Conservation (phyloP, 2,888 invertebrate species). For the Metellina segmentata region DNA sequence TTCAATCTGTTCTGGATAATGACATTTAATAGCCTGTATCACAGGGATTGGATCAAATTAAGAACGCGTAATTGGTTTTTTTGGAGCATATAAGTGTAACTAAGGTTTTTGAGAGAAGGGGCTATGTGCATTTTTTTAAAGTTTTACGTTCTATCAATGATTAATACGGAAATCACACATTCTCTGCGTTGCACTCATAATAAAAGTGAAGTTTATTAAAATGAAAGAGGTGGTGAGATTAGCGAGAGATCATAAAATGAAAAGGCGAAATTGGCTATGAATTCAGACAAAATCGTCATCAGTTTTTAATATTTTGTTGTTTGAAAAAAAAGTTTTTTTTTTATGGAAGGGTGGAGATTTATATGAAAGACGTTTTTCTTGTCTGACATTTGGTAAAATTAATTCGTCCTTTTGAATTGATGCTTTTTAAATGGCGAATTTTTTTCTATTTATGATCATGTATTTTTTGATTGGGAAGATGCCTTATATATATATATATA, state of each 20-base stretch:
- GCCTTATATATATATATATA: too few species aligned
- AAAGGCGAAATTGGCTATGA: neutral
- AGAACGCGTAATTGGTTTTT: conserved; percentile 41
- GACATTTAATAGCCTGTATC: conserved; percentile 45
- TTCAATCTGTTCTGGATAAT: conserved; percentile 36
- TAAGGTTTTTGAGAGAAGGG: neutral
- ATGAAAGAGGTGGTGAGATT: neutral
- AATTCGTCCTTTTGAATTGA: neutral
- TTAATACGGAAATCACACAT: neutral
- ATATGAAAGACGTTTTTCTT: neutral
- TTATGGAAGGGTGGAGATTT: neutral
- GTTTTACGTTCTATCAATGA: neutral
- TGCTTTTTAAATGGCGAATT: neutral
- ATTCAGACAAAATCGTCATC: neutral
- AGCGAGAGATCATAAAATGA: neutral
- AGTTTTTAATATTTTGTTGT: neutral
- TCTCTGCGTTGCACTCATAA: neutral
- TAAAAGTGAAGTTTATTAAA: neutral
- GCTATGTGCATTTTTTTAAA: neutral
- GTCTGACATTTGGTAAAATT: neutral
- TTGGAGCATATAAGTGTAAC: neutral
- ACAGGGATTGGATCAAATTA: conserved; percentile 30
- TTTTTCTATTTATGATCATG: neutral
- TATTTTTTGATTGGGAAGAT: too few species aligned
- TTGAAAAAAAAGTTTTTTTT: too few species aligned